Conservation (phyloP, 2,113 vertebrate genomes). For the Pluvianellus socialis region DNA sequence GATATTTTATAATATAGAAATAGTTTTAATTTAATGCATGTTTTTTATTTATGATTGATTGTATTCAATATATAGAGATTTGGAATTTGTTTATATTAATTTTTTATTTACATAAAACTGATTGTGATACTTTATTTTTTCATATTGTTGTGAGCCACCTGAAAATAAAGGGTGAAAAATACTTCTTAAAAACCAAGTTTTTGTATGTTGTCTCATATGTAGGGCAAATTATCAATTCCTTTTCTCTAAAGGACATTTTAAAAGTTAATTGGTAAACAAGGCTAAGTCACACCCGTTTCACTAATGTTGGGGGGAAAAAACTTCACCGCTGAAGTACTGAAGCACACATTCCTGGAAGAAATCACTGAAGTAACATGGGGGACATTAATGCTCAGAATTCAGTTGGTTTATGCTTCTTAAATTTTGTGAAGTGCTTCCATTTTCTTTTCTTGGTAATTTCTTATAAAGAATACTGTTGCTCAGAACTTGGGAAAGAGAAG, state of each 20-base stretch:
- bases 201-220: not conserved
- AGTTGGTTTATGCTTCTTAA: not conserved
- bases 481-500: not conserved
- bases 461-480: not conserved
- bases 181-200: not conserved
- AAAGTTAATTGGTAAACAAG: not conserved
- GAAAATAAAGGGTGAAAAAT: slow-evolving; percentile 39
- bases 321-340: not conserved
- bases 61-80: not conserved
- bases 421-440: not conserved
- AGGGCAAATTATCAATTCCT: not conserved
- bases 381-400: not conserved
- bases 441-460: not conserved
- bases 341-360: not conserved
- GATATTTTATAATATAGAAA: not conserved
- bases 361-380: not conserved
- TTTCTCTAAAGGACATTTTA: not conserved
- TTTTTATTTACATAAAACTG: slow-evolving; percentile 4
- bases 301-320: not conserved
- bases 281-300: not conserved
- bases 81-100: not conserved
- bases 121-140: slow-evolving; percentile 48
- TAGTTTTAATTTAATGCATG: not conserved
- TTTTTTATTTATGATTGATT: not conserved
- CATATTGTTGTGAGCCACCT: not conserved